A percentile compares a stretch with the other conserved stretches of the same genome.
These are phyloP conservation scores for Bucorvus abyssinicus DNA, from an alignment of 2,797 vertebrate genomes.

Conservation along the genomic window DNA sequence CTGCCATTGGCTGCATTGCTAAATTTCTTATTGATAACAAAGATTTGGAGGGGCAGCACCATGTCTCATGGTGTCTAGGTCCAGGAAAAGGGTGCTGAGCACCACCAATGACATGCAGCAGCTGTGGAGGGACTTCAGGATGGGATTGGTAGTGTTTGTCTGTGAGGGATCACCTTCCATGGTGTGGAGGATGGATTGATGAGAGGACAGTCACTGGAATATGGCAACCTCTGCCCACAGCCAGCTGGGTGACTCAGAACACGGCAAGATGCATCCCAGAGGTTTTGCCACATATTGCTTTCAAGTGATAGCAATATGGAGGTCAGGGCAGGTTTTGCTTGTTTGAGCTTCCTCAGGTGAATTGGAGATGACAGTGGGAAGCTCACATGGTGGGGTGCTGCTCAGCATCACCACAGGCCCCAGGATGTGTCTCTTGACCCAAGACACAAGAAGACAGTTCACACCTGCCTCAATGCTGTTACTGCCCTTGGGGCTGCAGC, in stretches of 20 bases:
- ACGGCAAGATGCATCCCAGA: not conserved
- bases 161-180: not conserved
- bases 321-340: not conserved
- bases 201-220: not conserved
- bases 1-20: not conserved
- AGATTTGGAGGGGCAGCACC: not conserved
- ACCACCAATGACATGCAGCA: not conserved
- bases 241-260: not conserved
- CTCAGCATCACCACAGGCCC: fast-evolving
- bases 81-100: not conserved
- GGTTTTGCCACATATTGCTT: not conserved
- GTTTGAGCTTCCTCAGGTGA: not conserved
- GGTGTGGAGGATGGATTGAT: not conserved
- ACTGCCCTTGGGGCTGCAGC: not conserved
- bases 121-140: not conserved
- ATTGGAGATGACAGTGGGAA: not conserved
- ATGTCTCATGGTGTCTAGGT: not conserved
- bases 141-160: not conserved
- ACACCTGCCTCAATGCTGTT: fast-evolving
- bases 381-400: not conserved
- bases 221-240: not conserved
- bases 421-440: not conserved
- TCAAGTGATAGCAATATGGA: not conserved
- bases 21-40: not conserved
- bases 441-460: not conserved